Conservation (phyloP, 1,140 invertebrate genomes). For the Drosophila subpulchrella region DNA sequence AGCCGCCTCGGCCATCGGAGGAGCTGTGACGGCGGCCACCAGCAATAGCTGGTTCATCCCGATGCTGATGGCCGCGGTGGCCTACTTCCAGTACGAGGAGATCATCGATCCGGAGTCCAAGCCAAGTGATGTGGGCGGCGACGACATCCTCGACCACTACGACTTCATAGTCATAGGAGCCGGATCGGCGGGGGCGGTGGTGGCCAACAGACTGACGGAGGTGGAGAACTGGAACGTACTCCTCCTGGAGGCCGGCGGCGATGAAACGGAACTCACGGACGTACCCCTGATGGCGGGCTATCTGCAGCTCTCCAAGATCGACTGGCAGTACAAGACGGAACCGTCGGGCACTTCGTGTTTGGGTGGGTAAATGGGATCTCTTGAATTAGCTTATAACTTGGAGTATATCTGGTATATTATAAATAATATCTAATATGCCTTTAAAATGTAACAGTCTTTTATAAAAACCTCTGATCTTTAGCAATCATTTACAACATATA, state of each 20-base stretch:
- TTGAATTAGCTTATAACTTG: no score
- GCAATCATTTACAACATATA: no score
- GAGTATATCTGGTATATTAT: no score
- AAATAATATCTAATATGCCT: no score
- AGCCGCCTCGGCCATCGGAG: conserved; percentile 86
- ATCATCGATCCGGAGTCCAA: conserved; percentile 91
- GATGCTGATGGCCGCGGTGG: conserved; percentile 90
- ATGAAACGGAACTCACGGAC: conserved; percentile 95
- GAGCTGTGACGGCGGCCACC: conserved; percentile 86
- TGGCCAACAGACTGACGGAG: conserved; percentile 93
- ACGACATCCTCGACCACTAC: conserved; percentile 88
- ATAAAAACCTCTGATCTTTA: no score
- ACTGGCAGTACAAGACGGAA: conserved; percentile 97
- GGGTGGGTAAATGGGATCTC: conserved; percentile 85
- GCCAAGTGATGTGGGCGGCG: conserved; percentile 88
- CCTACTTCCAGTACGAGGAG: conserved; percentile 93
- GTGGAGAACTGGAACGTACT: conserved; percentile 93
- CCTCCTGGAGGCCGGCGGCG: conserved; percentile 94
- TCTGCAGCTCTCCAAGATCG: conserved; percentile 93
- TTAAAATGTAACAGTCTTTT: no score
- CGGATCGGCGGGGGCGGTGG: conserved; percentile 96
- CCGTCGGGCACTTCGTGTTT: conserved; percentile 93
- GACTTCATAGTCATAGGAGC: conserved; percentile 96
- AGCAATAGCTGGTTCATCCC: conserved; percentile 90
- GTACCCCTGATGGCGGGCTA: conserved; percentile 94